Percentiles rank a stretch among this genome's conserved stretches.
Evolutionary conservation across 30 jellyfish, hydroid and myxozoan genomes (phyloP).

Genomic region (Rhopilema esculentum): DNA sequence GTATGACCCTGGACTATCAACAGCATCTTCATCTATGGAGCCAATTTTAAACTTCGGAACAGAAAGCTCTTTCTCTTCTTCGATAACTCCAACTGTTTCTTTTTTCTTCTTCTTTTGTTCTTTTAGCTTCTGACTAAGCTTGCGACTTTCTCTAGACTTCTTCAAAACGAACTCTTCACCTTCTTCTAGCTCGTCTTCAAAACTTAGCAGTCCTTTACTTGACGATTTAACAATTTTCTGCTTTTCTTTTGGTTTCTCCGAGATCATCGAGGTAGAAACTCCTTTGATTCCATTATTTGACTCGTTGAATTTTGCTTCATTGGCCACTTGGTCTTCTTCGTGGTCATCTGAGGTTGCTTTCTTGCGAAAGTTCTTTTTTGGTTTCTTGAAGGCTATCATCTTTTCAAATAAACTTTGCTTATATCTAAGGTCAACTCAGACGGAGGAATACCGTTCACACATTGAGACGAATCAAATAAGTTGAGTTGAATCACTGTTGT

Average conservation of each 20-base stretch:
- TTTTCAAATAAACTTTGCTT: not conserved
- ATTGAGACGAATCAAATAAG: not conserved
- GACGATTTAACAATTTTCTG: conserved; percentile 29
- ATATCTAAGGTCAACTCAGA: no score
- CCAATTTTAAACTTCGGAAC: not conserved
- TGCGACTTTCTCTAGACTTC: conserved; percentile 87
- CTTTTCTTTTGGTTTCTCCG: conserved; percentile 43
- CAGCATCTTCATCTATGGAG: not conserved
- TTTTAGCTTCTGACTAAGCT: conserved; percentile 59
- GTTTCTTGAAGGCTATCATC: conserved; percentile 84
- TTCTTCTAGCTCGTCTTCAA: conserved; percentile 86
- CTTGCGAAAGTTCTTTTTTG: conserved; percentile 83
- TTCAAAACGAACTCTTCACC: conserved; percentile 88
- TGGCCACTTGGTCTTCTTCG: conserved; percentile 66
- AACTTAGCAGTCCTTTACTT: conserved; percentile 80
- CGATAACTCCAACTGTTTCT: conserved; percentile 14
- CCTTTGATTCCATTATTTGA: not conserved
- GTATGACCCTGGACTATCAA: not conserved
- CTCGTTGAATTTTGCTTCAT: not conserved
- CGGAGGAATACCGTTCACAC: no score
- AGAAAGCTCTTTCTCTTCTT: not conserved
- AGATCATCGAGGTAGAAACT: not conserved
- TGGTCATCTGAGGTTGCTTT: conserved; percentile 65
- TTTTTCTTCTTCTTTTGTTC: conserved; percentile 82
- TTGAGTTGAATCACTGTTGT: not conserved